These are phyloP conservation scores for Plusia festucae DNA, from an alignment of 2,888 invertebrate species.

Conservation along the genomic window DNA sequence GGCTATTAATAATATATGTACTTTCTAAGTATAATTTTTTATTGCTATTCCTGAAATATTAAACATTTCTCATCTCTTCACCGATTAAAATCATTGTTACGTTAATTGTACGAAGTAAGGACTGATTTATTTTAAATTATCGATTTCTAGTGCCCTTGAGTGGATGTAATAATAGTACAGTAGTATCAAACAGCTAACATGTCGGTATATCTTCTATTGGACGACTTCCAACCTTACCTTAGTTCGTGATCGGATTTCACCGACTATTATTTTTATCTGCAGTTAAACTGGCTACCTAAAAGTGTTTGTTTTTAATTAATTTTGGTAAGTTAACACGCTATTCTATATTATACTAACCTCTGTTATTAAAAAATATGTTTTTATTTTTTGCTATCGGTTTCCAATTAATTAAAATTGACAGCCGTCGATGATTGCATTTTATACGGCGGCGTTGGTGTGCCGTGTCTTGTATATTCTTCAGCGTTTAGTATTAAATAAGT, in stretches of 20 bases:
- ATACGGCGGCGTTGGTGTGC: background rate
- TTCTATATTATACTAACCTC: background rate
- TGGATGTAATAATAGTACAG: slow-evolving; percentile 44
- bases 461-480: too few species aligned
- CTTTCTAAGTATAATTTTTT: too few species aligned
- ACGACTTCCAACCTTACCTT: slow-evolving; percentile 39
- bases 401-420: slow-evolving; percentile 1
- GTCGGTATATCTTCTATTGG: slow-evolving; percentile 42
- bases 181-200: slow-evolving; percentile 16
- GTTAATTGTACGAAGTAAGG: background rate
- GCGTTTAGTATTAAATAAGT: background rate
- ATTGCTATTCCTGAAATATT: background rate
- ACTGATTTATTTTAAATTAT: background rate
- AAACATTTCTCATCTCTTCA: too few species aligned
- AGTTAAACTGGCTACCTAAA: slow-evolving; percentile 3
- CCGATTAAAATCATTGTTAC: too few species aligned
- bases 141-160: slow-evolving; percentile 33
- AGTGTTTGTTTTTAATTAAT: slow-evolving; percentile 15
- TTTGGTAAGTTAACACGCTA: slow-evolving; percentile 10
- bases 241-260: slow-evolving; percentile 32
- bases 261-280: slow-evolving; percentile 19
- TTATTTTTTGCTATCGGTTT: background rate
- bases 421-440: background rate
- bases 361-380: background rate
- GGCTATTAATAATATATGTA: too few species aligned